These are phyloP conservation scores for Leucania comma DNA, from an alignment of 2,888 invertebrate genomes.

Conservation along the genomic window DNA sequence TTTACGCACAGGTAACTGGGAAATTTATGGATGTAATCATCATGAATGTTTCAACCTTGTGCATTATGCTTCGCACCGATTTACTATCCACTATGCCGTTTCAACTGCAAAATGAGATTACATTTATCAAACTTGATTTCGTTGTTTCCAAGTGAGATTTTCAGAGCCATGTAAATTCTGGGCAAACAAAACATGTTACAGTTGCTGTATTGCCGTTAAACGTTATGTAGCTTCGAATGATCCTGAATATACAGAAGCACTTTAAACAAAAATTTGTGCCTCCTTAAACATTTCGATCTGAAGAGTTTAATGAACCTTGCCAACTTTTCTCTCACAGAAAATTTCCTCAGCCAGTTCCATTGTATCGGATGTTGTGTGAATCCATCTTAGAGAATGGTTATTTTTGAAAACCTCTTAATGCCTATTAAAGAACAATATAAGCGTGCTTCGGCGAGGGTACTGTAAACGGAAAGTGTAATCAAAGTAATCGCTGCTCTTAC, in stretches of 20 bases:
- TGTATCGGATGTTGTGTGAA: slow-evolving; percentile 26
- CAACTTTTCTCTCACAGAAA: slow-evolving; percentile 26
- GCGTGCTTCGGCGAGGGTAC: slow-evolving; percentile 66
- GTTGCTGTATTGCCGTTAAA: slow-evolving; percentile 16
- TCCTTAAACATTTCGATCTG: slow-evolving; percentile 25
- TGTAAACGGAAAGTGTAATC: slow-evolving; percentile 76
- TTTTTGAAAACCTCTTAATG: slow-evolving; percentile 57
- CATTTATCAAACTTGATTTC: slow-evolving; percentile 48
- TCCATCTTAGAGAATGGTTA: slow-evolving; percentile 39
- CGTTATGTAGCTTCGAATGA: slow-evolving; percentile 27
- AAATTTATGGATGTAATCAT: slow-evolving; percentile 82
- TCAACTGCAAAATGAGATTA: slow-evolving; percentile 58
- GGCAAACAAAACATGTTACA: slow-evolving; percentile 43
- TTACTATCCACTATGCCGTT: slow-evolving; percentile 62
- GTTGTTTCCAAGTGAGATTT: slow-evolving; percentile 25
- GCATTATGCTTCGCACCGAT: slow-evolving; percentile 68
- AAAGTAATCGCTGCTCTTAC: slow-evolving; percentile 76
- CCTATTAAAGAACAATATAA: slow-evolving; percentile 67
- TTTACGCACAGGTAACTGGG: slow-evolving; percentile 76
- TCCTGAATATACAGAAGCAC: slow-evolving; percentile 39
- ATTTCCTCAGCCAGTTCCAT: slow-evolving; percentile 22
- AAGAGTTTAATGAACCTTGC: slow-evolving; percentile 55
- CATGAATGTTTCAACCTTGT: slow-evolving; percentile 77
- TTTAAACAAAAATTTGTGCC: slow-evolving; percentile 39
- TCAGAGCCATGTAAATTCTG: slow-evolving; percentile 23